Conservation (phyloP, 1,140 invertebrate species). For the Calliphora vicina region DNA sequence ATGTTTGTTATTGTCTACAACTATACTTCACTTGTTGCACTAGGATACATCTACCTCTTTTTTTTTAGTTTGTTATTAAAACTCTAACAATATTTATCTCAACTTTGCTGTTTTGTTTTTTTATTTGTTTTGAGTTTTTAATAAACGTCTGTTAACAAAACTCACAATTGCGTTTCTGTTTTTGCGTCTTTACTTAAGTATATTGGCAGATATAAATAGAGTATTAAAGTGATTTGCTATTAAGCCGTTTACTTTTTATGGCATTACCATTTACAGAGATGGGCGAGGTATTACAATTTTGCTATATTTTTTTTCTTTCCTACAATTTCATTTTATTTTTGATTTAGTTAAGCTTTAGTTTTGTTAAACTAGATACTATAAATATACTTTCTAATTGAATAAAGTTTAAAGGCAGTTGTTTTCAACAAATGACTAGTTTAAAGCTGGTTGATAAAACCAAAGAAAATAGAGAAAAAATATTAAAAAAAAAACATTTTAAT, state of each 20-base stretch:
- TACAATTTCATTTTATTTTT: neutral
- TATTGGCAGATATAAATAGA: neutral
- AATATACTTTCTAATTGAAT: neutral
- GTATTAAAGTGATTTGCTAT: constrained; percentile 13
- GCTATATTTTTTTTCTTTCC: neutral
- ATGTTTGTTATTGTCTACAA: neutral
- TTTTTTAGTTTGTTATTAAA: neutral
- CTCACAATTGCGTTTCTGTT: neutral
- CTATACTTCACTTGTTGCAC: constrained; percentile 4
- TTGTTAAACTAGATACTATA: neutral
- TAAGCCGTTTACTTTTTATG: constrained; percentile 11
- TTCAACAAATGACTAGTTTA: neutral
- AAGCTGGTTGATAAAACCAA: neutral
- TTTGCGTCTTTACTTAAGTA: neutral
- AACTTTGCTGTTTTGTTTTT: neutral
- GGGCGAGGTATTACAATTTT: neutral
- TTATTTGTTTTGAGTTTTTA: neutral
- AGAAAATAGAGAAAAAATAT: neutral
- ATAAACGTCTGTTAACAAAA: neutral
- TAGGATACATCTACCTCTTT: neutral
- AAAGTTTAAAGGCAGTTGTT: neutral
- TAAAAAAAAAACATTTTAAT: neutral
- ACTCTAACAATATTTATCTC: neutral
- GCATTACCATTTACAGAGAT: constrained; percentile 13
- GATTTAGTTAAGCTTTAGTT: neutral